Percentiles rank a stretch among this genome's conserved stretches.
phyloP scores from a whole-genome alignment of 2,888 invertebrate genomes.

The Dicranocentrus wangi region DNA sequence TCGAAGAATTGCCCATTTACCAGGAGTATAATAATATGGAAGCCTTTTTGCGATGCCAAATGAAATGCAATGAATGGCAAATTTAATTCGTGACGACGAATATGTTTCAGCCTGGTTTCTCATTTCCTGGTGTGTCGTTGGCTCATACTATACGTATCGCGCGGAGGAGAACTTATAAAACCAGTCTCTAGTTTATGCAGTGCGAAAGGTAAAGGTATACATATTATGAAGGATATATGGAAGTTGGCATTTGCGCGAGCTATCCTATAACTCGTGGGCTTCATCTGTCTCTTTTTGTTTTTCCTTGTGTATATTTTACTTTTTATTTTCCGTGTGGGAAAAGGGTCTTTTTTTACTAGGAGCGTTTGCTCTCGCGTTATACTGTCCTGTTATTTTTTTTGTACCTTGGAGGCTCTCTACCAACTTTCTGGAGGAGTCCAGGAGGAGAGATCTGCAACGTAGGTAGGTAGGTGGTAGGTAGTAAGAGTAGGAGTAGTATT shows the following conservation, averaged over 20 bases:
- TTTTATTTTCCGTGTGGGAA: neutral
- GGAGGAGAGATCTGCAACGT: neutral
- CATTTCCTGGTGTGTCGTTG: conserved; percentile 6
- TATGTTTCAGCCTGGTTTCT: conserved; percentile 30
- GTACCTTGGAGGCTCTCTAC: conserved; percentile 38
- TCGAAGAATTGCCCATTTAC: neutral
- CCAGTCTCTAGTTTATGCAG: neutral
- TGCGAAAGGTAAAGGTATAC: neutral
- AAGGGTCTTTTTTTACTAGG: neutral
- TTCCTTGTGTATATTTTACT: neutral
- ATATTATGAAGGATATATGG: neutral
- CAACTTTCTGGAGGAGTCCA: neutral
- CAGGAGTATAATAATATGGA: neutral
- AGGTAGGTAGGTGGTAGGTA: neutral
- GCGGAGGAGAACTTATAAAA: neutral
- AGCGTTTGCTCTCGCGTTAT: neutral
- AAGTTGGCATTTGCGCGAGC: neutral
- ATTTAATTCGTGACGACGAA: conserved; percentile 66
- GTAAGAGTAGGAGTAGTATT: neutral
- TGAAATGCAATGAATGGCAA: conserved; percentile 66
- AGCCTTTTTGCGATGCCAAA: conserved; percentile 33
- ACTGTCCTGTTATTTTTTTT: neutral
- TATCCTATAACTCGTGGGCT: too few relatives aligned
- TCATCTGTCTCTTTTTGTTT: too few relatives aligned
- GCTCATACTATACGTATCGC: neutral